These are phyloP conservation scores for Trichogramma pretiosum DNA, from an alignment of 1,140 invertebrate species.

Conservation along the genomic window DNA sequence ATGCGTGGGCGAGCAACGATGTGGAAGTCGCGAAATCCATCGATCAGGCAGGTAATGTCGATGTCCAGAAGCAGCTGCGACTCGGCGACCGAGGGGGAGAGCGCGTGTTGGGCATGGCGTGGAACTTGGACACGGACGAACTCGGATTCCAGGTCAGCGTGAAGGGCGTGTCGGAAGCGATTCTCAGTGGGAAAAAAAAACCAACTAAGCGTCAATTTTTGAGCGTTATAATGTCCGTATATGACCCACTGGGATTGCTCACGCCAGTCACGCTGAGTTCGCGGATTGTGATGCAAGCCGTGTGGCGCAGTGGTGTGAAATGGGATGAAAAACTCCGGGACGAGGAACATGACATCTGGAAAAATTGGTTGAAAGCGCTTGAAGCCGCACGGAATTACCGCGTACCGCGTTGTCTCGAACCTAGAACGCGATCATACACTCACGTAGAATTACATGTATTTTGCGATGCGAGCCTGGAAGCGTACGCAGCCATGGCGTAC, in stretches of 20 bases:
- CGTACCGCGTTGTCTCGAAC: not conserved
- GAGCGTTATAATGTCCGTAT: conserved; percentile 23
- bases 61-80: no score
- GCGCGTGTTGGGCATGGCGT: no score
- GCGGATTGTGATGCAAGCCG: conserved; percentile 26
- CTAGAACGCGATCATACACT: no score
- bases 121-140: no score
- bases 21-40: no score
- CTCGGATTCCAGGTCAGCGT: no score
- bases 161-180: no score
- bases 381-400: not conserved
- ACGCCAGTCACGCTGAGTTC: conserved; percentile 21
- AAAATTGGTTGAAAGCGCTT: conserved; percentile 1
- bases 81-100: no score
- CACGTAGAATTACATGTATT: not conserved
- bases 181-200: not conserved
- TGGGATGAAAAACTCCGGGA: conserved; percentile 31
- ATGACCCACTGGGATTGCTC: conserved; percentile 28
- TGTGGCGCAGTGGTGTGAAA: conserved; percentile 25
- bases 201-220: conserved; percentile 22
- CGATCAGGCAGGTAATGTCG: no score
- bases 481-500: not conserved
- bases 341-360: not conserved
- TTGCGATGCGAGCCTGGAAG: not conserved
- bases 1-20: not conserved